Conservation (phyloP, 2,888 invertebrate genomes). For the Amaurobius ferox region DNA sequence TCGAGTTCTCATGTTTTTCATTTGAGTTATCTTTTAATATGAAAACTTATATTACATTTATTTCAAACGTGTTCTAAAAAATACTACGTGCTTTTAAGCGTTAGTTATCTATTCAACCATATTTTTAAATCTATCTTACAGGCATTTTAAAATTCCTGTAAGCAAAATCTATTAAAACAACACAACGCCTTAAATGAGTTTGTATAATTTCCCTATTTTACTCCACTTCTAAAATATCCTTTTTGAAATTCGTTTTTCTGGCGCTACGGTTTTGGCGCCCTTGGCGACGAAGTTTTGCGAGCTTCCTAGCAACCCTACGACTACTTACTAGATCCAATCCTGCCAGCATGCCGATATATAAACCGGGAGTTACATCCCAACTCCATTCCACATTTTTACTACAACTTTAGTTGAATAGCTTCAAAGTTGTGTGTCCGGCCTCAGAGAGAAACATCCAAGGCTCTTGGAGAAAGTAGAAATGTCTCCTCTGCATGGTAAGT, state of each 20-base stretch:
- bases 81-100: too few species aligned
- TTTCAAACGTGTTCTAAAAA: too few species aligned
- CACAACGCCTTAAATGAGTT: too few species aligned
- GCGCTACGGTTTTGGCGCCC: not conserved
- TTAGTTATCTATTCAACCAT: too few species aligned
- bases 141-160: too few species aligned
- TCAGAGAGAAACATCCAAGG: not conserved
- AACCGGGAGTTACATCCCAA: slow-evolving; percentile 12
- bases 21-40: too few species aligned
- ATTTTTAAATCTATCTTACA: too few species aligned
- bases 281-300: not conserved
- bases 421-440: not conserved
- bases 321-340: slow-evolving; percentile 29
- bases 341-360: slow-evolving; percentile 32
- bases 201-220: not conserved
- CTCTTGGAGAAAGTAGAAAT: not conserved
- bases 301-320: not conserved
- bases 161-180: too few species aligned
- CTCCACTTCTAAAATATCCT: too few species aligned
- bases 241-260: not conserved
- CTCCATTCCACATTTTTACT: slow-evolving; percentile 12
- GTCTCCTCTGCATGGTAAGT: not conserved
- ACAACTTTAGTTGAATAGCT: slow-evolving; percentile 7
- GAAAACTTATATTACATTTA: too few species aligned
- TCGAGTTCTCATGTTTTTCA: too few species aligned